phyloP scores from a whole-genome alignment of 64 coral and sea anemone species.

The Pachyseris speciosa region DNA sequence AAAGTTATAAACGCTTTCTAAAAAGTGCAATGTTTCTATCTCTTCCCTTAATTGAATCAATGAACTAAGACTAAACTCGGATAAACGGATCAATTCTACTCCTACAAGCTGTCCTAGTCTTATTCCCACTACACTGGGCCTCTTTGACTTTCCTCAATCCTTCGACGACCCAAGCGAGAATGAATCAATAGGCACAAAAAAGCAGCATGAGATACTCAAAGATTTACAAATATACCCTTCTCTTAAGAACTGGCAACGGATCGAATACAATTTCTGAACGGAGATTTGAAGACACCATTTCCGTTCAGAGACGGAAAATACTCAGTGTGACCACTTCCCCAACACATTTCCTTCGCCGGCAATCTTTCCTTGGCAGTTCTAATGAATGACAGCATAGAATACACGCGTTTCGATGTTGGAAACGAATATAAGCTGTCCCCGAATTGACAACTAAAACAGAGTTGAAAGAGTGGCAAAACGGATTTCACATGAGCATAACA shows the following conservation, averaged over 20 bases:
- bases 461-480: background rate
- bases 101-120: background rate
- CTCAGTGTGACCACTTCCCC: constrained; percentile 3
- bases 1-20: background rate
- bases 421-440: background rate
- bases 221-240: background rate
- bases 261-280: background rate
- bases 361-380: background rate
- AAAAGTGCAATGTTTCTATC: background rate
- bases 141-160: background rate
- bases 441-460: background rate
- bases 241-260: background rate
- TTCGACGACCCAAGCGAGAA: background rate
- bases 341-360: background rate
- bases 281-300: background rate
- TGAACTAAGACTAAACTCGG: background rate
- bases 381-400: background rate
- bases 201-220: background rate
- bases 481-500: background rate
- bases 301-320: background rate
- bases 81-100: background rate
- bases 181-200: background rate
- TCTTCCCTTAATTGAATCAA: background rate
- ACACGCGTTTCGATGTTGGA: background rate
- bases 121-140: too few relatives aligned